A percentile compares a stretch with the other conserved stretches of the same genome.
phyloP scores from a whole-genome alignment of 2,888 invertebrate species.

The Drosophila infuscata region DNA sequence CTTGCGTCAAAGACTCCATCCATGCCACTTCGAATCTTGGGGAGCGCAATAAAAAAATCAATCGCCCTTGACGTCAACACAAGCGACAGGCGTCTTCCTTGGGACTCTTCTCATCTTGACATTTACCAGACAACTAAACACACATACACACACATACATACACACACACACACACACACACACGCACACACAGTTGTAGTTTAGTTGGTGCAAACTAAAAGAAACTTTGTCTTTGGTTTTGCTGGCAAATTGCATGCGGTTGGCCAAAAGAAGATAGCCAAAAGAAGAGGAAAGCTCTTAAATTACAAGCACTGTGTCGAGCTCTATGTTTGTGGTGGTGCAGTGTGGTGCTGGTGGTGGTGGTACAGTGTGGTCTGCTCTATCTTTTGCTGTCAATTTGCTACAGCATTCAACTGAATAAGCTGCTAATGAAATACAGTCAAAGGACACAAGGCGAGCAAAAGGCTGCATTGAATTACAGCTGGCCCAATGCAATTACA shows the following conservation, averaged over 20 bases:
- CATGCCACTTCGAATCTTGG: constrained; percentile 25
- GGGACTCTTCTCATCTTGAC: constrained; percentile 36
- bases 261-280: constrained; percentile 33
- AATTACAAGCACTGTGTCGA: constrained; percentile 9
- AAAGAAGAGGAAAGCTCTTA: constrained; percentile 30
- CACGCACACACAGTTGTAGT: background rate
- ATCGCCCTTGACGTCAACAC: constrained; percentile 69
- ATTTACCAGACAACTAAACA: constrained; percentile 29
- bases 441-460: constrained; percentile 53
- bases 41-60: constrained; percentile 57
- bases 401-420: constrained; percentile 56
- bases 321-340: constrained; percentile 5
- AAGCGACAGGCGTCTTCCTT: constrained; percentile 9
- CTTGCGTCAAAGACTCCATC: constrained; percentile 53
- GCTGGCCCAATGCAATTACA: constrained; percentile 72
- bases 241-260: constrained; percentile 58
- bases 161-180: constrained; percentile 2
- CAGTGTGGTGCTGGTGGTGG: constrained; percentile 26
- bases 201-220: constrained; percentile 23
- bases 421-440: constrained; percentile 55
- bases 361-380: constrained; percentile 4
- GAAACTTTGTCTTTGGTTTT: constrained; percentile 52
- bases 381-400: constrained; percentile 47
- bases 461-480: constrained; percentile 67
- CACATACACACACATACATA: background rate